Conservation (phyloP, 2,888 invertebrate species). For the Lycophotia porphyrea region DNA sequence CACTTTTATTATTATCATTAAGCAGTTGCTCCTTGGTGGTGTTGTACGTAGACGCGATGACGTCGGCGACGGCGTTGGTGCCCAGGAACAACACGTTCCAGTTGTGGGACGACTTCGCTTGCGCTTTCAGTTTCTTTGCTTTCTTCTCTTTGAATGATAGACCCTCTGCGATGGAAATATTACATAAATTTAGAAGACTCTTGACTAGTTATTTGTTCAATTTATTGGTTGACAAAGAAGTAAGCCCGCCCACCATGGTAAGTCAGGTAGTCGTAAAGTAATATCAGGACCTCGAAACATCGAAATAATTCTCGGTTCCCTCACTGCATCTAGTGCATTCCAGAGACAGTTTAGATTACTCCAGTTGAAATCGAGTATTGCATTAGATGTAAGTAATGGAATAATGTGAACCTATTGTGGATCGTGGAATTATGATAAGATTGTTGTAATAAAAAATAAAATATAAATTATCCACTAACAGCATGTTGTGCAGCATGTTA, state of each 20-base stretch:
- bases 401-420: background rate
- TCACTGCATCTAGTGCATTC: background rate
- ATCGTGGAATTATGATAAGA: background rate
- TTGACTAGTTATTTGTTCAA: background rate
- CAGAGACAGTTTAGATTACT: background rate
- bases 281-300: background rate
- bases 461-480: background rate
- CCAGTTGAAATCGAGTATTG: background rate
- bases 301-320: background rate
- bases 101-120: conserved; percentile 95
- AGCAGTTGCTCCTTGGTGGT: conserved; percentile 95
- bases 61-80: conserved; percentile 97
- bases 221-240: background rate
- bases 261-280: background rate
- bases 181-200: background rate
- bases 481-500: too few species aligned
- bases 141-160: conserved; percentile 96
- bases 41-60: conserved; percentile 95
- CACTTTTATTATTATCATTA: conserved; percentile 83
- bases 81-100: conserved; percentile 99
- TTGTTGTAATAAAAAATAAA: background rate
- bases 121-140: conserved; percentile 93
- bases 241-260: background rate
- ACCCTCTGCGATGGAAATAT: conserved; percentile 85
- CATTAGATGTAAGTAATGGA: background rate